Percentiles rank a stretch among this genome's conserved stretches.
Conservation (phyloP, 2,888 invertebrate genomes). For the Empis stercorea region DNA sequence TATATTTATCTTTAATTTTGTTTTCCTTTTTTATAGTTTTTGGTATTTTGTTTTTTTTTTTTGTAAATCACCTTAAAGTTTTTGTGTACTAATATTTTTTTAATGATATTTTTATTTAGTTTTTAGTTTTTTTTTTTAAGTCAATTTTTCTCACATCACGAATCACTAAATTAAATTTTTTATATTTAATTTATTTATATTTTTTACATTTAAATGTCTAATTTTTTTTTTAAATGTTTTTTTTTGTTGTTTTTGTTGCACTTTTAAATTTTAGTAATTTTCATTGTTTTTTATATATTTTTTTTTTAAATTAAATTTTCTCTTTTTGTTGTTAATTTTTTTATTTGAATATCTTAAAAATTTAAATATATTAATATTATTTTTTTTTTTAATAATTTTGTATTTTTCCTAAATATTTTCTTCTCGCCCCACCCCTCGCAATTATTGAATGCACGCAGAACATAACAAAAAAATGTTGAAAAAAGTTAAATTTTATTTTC, state of each 20-base stretch:
- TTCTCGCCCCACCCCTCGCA: constrained; percentile 38
- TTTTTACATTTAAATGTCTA: too few relatives aligned
- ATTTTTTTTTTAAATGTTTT: too few relatives aligned
- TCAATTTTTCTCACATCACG: not conserved
- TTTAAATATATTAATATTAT: constrained; percentile 1
- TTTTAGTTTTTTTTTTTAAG: constrained; percentile 7
- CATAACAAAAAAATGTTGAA: constrained; percentile 6
- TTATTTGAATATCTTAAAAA: too few relatives aligned
- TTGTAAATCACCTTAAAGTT: not conserved
- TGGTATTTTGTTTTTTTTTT: constrained; percentile 8
- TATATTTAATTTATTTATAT: too few relatives aligned
- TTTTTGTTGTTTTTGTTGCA: too few relatives aligned
- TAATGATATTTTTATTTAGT: constrained; percentile 2
- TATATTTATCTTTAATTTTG: too few relatives aligned
- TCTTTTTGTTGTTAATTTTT: constrained; percentile 7
- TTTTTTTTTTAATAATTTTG: constrained; percentile 1
- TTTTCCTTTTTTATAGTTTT: constrained; percentile 12
- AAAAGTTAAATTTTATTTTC: constrained; percentile 6
- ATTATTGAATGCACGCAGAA: constrained; percentile 36
- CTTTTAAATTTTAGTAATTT: too few relatives aligned
- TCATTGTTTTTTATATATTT: constrained; percentile 9
- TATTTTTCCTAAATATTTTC: constrained; percentile 11
- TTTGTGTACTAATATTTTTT: too few relatives aligned
- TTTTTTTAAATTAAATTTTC: constrained; percentile 9
- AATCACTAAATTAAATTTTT: too few relatives aligned